Evolutionary conservation across 2,113 vertebrate genomes (phyloP), one percentile per base, ranked within the genome.

Genomic region (Ptilorrhoa leucosticta): DNA sequence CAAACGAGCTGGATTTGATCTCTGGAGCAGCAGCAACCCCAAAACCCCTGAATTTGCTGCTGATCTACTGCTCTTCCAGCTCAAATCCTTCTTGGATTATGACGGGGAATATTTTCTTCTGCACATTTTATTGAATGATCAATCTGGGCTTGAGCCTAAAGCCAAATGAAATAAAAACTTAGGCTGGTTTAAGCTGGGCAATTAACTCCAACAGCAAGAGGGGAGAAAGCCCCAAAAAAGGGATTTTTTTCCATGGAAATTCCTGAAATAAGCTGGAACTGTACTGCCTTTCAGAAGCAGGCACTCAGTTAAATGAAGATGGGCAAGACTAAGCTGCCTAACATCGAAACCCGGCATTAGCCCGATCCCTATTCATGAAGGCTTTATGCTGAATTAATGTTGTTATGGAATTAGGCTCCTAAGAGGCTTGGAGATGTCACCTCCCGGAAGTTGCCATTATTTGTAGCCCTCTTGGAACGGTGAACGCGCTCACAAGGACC

Each of bases 361-460:
- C 76, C 71, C 89, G 0, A 89, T 94, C 94, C 83, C 89, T 87
- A 95, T 97, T 97, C 96, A 93, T 50, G 73, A 81, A 77, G 2
- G 96, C 86, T 92, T 97, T 97, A 94, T 5, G 66, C 27, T 94
- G 90, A 96, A 96, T 97, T 96, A 94, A 94, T 90, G 90, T 92
- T 64, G 94, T 82, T 89, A 84, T 5, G 33, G 95, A 95, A 96
- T 95, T 93, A 96, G 89, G 66, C 87, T 95, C 77, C 65, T 97
- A 97, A 96, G 96, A 97, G 82, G 94, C 95, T 96, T 97, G 95
- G 56, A 45, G 89, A 90, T 85, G 95, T 93, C 94, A 90, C 89
- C 76, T 95, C 83, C 66, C 8, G 2, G 57, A 91, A 87, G 66
- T 16, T 96, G 80, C 83, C 84, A 19, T 92, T 84, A 70, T 95